These are phyloP conservation scores for Tachysurus vachellii DNA, from an alignment of 2,113 vertebrate genomes.

Conservation along the genomic window DNA sequence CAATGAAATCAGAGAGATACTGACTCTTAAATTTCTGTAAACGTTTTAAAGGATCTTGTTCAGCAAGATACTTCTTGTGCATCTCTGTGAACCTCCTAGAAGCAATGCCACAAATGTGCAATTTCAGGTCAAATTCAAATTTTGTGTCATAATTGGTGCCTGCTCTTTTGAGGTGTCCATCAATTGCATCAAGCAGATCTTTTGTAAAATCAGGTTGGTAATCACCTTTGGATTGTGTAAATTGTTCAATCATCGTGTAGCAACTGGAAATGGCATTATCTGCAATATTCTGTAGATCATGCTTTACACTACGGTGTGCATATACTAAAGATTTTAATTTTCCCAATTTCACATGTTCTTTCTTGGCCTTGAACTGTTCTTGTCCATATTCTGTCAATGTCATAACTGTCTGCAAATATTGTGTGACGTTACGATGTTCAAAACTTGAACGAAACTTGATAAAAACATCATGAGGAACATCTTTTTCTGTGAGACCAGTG, in stretches of 20 bases:
- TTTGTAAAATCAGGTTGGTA: slow-evolving; percentile 58
- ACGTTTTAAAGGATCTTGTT: slow-evolving; percentile 23
- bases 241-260: slow-evolving; percentile 22
- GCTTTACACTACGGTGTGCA: not conserved
- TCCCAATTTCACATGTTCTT: not conserved
- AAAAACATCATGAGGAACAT: slow-evolving; percentile 50
- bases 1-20: slow-evolving; percentile 55
- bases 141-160: not conserved
- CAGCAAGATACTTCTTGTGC: slow-evolving; percentile 57
- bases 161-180: slow-evolving; percentile 12
- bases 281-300: slow-evolving; percentile 9
- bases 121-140: slow-evolving; percentile 55
- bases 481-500: not conserved
- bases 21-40: slow-evolving; percentile 53
- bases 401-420: slow-evolving; percentile 4
- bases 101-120: slow-evolving; percentile 63
- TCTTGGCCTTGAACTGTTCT: not conserved
- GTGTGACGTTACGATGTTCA: slow-evolving; percentile 20
- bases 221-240: slow-evolving; percentile 45
- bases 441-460: slow-evolving; percentile 49
- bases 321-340: not conserved
- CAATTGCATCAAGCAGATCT: slow-evolving; percentile 39
- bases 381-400: not conserved
- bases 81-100: slow-evolving; percentile 51
- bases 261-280: slow-evolving; percentile 37